Conservation (phyloP, 1,140 invertebrate genomes). For the Zeugodacus cucurbitae region DNA sequence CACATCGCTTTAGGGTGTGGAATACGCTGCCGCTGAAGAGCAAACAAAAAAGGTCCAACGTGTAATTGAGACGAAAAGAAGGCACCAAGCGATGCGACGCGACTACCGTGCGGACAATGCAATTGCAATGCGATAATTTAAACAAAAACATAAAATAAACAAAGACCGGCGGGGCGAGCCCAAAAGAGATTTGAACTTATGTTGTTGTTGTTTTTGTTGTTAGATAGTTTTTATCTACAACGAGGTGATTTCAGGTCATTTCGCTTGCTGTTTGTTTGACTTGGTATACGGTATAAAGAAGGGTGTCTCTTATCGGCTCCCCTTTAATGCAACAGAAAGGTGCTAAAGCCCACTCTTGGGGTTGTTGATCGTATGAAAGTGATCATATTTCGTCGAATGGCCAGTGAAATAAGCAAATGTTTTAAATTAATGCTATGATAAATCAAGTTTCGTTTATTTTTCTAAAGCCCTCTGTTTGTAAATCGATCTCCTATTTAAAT, state of each 20-base stretch:
- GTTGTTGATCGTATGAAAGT: neutral
- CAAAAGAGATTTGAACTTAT: neutral
- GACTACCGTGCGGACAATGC: neutral
- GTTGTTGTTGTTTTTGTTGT: neutral
- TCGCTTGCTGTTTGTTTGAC: neutral
- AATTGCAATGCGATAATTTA: neutral
- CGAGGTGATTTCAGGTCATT: neutral
- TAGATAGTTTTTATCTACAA: neutral
- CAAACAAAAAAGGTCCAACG: neutral
- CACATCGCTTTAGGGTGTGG: neutral
- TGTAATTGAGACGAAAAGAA: slow-evolving; percentile 11
- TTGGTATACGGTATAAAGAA: neutral
- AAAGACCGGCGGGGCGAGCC: neutral
- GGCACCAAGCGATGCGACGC: neutral
- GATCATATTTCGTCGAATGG: neutral
- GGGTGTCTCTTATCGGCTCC: neutral
- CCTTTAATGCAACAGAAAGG: neutral
- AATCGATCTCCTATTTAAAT: neutral
- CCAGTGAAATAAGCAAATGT: neutral
- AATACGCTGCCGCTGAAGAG: neutral
- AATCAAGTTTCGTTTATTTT: neutral
- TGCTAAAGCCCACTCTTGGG: neutral
- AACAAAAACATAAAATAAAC: neutral
- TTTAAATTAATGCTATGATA: neutral
- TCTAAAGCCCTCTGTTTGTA: neutral